Conservation (phyloP, 2,888 invertebrate species). For the Lutraria lutraria region DNA sequence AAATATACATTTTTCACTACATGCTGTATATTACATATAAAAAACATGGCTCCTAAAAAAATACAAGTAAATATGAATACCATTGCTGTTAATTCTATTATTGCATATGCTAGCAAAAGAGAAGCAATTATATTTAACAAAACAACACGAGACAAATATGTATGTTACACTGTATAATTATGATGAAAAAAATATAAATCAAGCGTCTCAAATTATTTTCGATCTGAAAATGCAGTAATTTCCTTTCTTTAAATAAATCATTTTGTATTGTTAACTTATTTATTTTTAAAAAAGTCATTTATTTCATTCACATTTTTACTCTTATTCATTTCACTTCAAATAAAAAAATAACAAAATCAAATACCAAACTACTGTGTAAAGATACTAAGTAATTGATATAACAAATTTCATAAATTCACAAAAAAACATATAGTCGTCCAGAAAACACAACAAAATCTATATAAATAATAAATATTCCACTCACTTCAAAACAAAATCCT, state of each 20-base stretch:
- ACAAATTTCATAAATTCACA: conserved; percentile 18
- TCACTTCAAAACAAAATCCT: conserved; percentile 4
- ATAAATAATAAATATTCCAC: conserved; percentile 28
- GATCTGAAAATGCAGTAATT: too few relatives aligned
- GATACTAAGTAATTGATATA: background rate
- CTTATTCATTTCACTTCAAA: background rate
- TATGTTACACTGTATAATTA: background rate
- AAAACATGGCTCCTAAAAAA: background rate
- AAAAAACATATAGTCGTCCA: background rate
- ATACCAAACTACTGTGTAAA: background rate
- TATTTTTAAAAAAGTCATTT: too few relatives aligned
- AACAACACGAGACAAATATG: background rate
- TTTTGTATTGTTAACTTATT: too few relatives aligned
- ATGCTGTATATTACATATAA: conserved; percentile 14
- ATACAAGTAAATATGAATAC: background rate
- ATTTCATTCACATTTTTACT: too few relatives aligned
- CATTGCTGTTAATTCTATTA: background rate
- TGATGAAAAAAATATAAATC: background rate
- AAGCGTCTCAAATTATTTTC: too few relatives aligned
- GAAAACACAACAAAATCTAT: conserved; percentile 25
- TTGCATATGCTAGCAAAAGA: conserved; percentile 5
- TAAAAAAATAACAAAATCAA: background rate
- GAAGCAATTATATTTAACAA: background rate
- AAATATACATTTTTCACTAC: conserved; percentile 4
- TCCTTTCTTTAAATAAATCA: too few relatives aligned